Percentiles rank a stretch among this genome's conserved stretches.
These are phyloP conservation scores for Yponomeuta evonymella DNA, from an alignment of 2,888 invertebrate species.

Conservation along the genomic window DNA sequence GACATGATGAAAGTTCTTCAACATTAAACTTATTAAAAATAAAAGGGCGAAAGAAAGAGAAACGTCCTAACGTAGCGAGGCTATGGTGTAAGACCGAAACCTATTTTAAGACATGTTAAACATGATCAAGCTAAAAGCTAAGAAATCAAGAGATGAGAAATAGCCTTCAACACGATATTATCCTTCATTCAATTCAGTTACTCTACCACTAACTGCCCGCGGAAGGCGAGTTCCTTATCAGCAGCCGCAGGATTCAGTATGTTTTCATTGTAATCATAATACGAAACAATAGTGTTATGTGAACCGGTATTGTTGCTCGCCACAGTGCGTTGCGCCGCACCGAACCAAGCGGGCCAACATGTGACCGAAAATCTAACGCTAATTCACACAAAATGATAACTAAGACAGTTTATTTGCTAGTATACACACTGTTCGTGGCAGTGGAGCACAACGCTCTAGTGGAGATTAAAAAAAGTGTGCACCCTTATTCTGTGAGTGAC, in stretches of 20 bases:
- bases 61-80: no score
- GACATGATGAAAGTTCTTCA: no score
- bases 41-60: no score
- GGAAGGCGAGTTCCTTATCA: constrained; percentile 8
- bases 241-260: constrained; percentile 1
- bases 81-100: no score
- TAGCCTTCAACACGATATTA: no score
- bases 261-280: constrained; percentile 7
- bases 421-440: constrained; percentile 28
- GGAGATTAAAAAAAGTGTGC: constrained; percentile 24
- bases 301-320: constrained; percentile 7
- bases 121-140: no score
- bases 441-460: constrained; percentile 28
- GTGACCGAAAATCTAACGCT: constrained; percentile 32
- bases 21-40: no score
- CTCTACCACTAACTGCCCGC: background rate
- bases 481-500: constrained; percentile 30
- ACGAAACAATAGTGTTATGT: constrained; percentile 11
- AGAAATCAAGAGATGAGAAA: no score
- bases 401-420: constrained; percentile 25
- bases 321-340: background rate
- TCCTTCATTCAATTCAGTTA: background rate
- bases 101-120: no score
- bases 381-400: constrained; percentile 43
- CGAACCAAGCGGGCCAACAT: constrained; percentile 38